These are phyloP conservation scores for Battus philenor DNA, from an alignment of 1,140 invertebrate genomes.

Conservation along the genomic window DNA sequence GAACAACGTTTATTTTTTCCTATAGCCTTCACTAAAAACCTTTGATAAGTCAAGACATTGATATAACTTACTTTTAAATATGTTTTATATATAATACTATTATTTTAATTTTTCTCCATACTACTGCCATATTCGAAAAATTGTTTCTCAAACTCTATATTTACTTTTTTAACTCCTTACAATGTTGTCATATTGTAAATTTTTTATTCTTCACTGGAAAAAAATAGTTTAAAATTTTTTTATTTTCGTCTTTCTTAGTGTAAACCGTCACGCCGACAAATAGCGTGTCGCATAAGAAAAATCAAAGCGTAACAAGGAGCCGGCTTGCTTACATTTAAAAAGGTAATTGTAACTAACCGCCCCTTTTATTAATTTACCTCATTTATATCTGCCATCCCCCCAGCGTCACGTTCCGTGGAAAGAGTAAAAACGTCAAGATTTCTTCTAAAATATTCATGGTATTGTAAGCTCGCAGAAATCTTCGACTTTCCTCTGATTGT, in stretches of 20 bases:
- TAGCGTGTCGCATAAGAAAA: conserved; percentile 70
- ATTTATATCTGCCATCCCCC: conserved; percentile 54
- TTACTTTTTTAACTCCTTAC: too few species aligned
- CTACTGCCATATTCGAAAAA: too few species aligned
- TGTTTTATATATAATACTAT: too few species aligned
- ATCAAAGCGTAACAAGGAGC: conserved; percentile 64
- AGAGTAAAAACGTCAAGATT: conserved; percentile 35
- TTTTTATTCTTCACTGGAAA: too few species aligned
- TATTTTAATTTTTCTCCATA: too few species aligned
- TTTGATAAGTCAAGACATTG: too few species aligned
- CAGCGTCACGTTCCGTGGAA: conserved; percentile 43
- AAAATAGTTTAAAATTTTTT: too few species aligned
- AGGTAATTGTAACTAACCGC: conserved; percentile 74
- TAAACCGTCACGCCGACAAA: conserved; percentile 41
- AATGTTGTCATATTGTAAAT: too few species aligned
- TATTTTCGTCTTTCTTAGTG: conserved; percentile 25
- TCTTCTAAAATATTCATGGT: conserved; percentile 62
- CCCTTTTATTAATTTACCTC: conserved; percentile 73
- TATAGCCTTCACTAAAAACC: too few species aligned
- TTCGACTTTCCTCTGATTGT: conserved; percentile 21
- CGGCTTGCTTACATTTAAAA: conserved; percentile 73
- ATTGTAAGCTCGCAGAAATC: conserved; percentile 16
- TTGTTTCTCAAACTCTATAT: too few species aligned
- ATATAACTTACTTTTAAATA: too few species aligned
- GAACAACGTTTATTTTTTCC: too few species aligned